phyloP scores from a whole-genome alignment of 2,888 invertebrate genomes.

The Caradrina kadenii region DNA sequence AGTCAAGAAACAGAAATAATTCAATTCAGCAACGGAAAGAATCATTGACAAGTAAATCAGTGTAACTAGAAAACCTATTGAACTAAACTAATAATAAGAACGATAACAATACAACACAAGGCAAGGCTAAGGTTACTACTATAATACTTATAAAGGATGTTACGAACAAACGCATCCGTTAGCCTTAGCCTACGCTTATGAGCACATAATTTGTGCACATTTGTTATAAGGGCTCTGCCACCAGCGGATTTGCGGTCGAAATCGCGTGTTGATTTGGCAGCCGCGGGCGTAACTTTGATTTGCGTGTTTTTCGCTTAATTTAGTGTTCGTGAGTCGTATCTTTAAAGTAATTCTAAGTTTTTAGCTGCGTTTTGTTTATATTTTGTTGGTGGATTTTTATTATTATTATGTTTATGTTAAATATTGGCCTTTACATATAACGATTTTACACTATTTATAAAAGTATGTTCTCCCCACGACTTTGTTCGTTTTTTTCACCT shows the following conservation, averaged over 20 bases:
- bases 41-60: too few relatives aligned
- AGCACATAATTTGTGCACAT: slow-evolving; percentile 42
- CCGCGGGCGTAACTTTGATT: slow-evolving; percentile 14
- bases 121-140: slow-evolving; percentile 63
- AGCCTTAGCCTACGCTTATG: slow-evolving; percentile 60
- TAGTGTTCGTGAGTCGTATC: slow-evolving; percentile 19
- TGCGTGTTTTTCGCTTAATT: slow-evolving; percentile 26
- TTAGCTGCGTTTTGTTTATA: slow-evolving; percentile 8
- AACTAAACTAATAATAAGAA: slow-evolving; percentile 11
- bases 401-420: neutral
- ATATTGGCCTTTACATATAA: slow-evolving; percentile 6
- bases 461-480: too few relatives aligned
- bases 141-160: slow-evolving; percentile 52
- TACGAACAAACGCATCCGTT: slow-evolving; percentile 61
- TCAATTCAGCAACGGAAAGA: too few relatives aligned
- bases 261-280: slow-evolving; percentile 36
- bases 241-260: slow-evolving; percentile 48
- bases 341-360: slow-evolving; percentile 3
- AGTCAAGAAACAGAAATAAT: too few relatives aligned
- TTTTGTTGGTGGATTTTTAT: neutral
- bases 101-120: slow-evolving; percentile 32
- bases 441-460: too few relatives aligned
- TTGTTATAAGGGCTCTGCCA: slow-evolving; percentile 42
- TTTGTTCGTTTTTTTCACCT: too few relatives aligned
- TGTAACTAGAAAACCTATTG: neutral